Evolutionary conservation across 2,797 vertebrate species (phyloP).

Genomic region (Gouania willdenowi): DNA sequence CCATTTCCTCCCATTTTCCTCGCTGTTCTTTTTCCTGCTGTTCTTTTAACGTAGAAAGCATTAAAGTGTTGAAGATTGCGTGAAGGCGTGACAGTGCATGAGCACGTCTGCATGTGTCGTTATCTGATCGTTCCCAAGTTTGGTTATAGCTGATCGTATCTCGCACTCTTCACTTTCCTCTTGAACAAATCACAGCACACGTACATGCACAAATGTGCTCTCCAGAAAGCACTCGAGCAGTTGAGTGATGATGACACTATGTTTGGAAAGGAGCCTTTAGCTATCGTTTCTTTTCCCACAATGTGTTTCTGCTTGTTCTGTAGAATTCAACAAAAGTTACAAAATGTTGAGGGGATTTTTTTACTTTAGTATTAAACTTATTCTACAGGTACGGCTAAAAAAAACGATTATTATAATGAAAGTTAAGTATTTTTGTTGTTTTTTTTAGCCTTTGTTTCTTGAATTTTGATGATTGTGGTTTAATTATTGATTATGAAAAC

Average conservation of each 20-base stretch:
- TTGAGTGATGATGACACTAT: conserved; percentile 14
- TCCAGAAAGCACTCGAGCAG: conserved; percentile 21
- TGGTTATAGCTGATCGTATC: conserved; percentile 8
- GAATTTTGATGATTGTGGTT: too few relatives aligned
- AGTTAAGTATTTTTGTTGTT: too few relatives aligned
- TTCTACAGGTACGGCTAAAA: too few relatives aligned
- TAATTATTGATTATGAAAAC: too few relatives aligned
- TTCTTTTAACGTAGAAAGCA: too few relatives aligned
- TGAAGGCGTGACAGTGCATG: conserved; percentile 2
- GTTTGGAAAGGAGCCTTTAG: conserved; percentile 24
- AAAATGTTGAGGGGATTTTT: too few relatives aligned
- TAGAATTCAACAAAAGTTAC: too few relatives aligned
- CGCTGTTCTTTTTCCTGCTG: conserved; percentile 13
- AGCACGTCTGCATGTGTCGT: conserved; percentile 4
- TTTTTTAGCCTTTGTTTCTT: too few relatives aligned
- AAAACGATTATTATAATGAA: too few relatives aligned
- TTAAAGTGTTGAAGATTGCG: conserved; percentile 1
- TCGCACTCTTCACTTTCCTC: neutral
- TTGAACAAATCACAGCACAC: conserved; percentile 6
- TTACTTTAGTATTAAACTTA: too few relatives aligned
- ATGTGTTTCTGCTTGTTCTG: neutral
- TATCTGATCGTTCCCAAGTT: conserved; percentile 9
- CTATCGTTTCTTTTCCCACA: conserved; percentile 22
- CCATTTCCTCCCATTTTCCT: conserved; percentile 5
- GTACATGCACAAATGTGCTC: conserved; percentile 3